A percentile compares a stretch with the other conserved stretches of the same genome.
Evolutionary conservation across 2,113 vertebrate genomes (phyloP).

Genomic region (Nannobrachium achirus): DNA sequence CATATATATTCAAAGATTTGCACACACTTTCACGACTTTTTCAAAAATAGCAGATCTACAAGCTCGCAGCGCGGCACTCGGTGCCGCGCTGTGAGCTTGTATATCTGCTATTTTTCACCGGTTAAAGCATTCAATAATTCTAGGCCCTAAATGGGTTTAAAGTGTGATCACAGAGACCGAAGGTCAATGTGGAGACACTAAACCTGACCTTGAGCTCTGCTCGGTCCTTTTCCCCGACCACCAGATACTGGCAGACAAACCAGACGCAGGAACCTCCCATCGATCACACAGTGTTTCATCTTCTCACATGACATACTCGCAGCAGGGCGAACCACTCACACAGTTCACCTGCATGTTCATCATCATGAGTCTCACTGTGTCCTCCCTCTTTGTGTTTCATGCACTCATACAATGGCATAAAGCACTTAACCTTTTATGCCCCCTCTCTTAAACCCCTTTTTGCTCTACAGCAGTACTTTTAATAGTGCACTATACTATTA

Average conservation of each 20-base stretch:
- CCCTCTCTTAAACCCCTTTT: slow-evolving; percentile 40
- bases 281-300: slow-evolving; percentile 62
- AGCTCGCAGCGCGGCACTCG: too few relatives aligned
- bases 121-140: too few relatives aligned
- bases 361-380: slow-evolving; percentile 41
- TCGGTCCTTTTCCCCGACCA: slow-evolving; percentile 15
- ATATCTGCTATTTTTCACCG: too few relatives aligned
- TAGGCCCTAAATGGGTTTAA: too few relatives aligned
- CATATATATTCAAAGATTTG: too few relatives aligned
- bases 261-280: slow-evolving; percentile 59
- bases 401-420: slow-evolving; percentile 24
- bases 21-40: too few relatives aligned
- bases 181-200: slow-evolving; percentile 62
- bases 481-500: slow-evolving; percentile 16
- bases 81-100: too few relatives aligned
- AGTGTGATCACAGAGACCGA: slow-evolving; percentile 38
- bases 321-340: slow-evolving; percentile 42
- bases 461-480: slow-evolving; percentile 37
- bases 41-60: too few relatives aligned
- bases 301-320: slow-evolving; percentile 68
- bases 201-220: slow-evolving; percentile 55
- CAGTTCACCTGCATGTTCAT: slow-evolving; percentile 38
- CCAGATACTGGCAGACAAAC: slow-evolving; percentile 44
- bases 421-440: slow-evolving; percentile 46
- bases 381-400: slow-evolving; percentile 13